Percentiles rank a stretch among this genome's conserved stretches.
phyloP scores from a whole-genome alignment of 2,888 invertebrate genomes.

The Timema cristinae region DNA sequence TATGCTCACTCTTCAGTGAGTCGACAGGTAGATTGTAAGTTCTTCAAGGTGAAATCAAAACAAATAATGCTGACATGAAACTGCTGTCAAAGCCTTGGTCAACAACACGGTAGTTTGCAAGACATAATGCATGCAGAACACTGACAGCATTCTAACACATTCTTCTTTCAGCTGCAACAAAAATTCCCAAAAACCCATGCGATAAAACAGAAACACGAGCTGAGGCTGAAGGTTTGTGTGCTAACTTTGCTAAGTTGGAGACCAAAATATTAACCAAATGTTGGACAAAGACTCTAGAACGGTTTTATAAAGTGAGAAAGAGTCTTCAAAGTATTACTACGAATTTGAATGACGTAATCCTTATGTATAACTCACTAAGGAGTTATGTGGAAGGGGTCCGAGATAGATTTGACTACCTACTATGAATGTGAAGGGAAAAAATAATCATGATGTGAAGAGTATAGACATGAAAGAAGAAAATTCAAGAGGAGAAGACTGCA shows the following conservation, averaged over 20 bases:
- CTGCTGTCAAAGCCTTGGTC: conserved; percentile 4
- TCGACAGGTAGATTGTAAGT: background rate
- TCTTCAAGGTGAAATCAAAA: background rate
- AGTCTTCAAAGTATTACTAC: background rate
- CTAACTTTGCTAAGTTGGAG: background rate
- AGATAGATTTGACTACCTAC: background rate
- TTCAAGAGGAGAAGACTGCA: conserved; percentile 1
- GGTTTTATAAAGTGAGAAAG: background rate
- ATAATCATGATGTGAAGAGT: background rate
- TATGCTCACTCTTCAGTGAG: background rate
- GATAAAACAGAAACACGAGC: background rate
- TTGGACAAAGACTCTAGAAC: background rate
- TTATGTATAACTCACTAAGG: background rate
- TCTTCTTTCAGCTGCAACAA: conserved; percentile 2
- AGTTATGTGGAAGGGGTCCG: conserved; percentile 6
- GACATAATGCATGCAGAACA: background rate
- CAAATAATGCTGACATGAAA: background rate
- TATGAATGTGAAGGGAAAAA: conserved; percentile 6
- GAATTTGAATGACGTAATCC: conserved; percentile 5
- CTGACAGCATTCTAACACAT: background rate
- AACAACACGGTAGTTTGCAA: background rate
- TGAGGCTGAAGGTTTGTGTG: background rate
- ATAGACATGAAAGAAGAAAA: no score
- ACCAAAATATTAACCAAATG: background rate
- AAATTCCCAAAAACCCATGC: background rate